Evolutionary conservation across 1,140 invertebrate species (phyloP), one percentile per base, ranked within the genome.

Genomic region (Copidosoma floridanum): DNA sequence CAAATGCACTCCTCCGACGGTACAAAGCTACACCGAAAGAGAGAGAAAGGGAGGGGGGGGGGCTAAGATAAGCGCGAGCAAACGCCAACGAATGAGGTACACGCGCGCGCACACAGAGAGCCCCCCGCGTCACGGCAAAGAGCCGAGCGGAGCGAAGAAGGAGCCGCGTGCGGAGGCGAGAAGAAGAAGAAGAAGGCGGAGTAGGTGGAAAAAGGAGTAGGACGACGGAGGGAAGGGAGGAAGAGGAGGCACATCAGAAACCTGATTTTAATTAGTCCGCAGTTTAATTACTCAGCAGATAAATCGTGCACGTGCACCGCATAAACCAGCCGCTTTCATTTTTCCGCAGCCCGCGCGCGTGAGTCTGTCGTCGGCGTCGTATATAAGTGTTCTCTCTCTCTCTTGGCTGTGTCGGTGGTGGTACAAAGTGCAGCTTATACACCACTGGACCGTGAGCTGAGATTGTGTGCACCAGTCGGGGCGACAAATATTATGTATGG

Each of bases 231-330:
- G 29, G 52, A 55, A 63, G 54, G 56, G 47, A 14, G 40, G 14
- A 44, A 62, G 65, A 61, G 68, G 70, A 68, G 72, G 74, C 75
- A 79, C 77, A 80, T 79, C 76, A 78, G 76, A 79, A 80, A 80
- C 78, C 78, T 80, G 78, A 80, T 80, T 80, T 80, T 80, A 80
- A 80, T 80, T 80, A 80, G 78, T 80, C 76, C 78, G 77, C 78
- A 79, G 77, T 80, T 80, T 80, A 80, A 80, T 80, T 80, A 80
- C 77, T 79, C 74, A 74, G 75, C 76, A 78, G 78, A 80, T 80
- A 80, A 80, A 80, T 80, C 76, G 78, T 78, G 76, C 78, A 80
- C 78, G 78, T 80, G 78, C 78, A 79, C 76, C 72, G 77, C 77
- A 80, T 80, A 79, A 80, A 79, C 73, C 74, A 79, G 76, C 76